phyloP scores from a whole-genome alignment of 2,888 invertebrate genomes.

The Bugula neritina region DNA sequence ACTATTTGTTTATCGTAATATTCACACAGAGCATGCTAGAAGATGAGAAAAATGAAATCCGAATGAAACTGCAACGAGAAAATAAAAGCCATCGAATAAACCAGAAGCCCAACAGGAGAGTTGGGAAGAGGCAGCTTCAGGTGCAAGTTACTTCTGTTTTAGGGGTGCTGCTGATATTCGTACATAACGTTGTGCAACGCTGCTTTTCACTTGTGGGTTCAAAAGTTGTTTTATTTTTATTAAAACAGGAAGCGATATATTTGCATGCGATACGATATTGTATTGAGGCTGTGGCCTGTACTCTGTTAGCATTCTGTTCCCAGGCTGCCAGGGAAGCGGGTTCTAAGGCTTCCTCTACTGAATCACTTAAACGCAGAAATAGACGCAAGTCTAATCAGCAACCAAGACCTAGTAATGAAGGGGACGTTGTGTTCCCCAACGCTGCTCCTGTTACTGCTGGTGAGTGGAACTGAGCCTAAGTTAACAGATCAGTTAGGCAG shows the following conservation, averaged over 20 bases:
- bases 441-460: neutral
- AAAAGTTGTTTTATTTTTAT: no score
- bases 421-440: neutral
- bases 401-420: neutral
- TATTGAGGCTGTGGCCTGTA: no score
- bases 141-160: neutral
- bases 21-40: neutral
- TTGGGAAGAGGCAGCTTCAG: neutral
- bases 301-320: no score
- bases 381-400: neutral
- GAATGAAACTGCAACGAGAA: constrained; percentile 2
- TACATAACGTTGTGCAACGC: no score
- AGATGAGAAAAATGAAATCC: constrained; percentile 7
- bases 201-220: no score
- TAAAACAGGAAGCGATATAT: no score
- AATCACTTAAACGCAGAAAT: neutral
- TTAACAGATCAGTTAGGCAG: no score
- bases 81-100: neutral
- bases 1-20: no score
- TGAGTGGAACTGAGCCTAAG: neutral
- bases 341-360: neutral
- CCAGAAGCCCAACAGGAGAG: neutral
- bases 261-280: no score
- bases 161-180: no score
- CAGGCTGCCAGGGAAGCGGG: no score